These are phyloP conservation scores for Promerops cafer DNA, from an alignment of 2,113 vertebrate species.

Conservation along the genomic window DNA sequence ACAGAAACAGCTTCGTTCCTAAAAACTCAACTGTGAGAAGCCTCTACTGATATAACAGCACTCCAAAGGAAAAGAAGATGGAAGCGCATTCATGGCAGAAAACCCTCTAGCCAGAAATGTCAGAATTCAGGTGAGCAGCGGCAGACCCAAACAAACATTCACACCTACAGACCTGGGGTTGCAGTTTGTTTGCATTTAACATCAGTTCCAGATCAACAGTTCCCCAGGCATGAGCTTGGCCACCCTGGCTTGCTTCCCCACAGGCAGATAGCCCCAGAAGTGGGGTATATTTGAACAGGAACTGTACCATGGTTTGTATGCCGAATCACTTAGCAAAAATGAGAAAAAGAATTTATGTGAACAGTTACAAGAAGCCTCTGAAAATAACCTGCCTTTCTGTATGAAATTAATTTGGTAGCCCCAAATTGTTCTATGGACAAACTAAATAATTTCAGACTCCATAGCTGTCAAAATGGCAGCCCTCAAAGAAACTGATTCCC, in stretches of 20 bases:
- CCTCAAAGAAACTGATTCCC: neutral
- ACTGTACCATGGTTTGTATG: neutral
- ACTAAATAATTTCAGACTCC: neutral
- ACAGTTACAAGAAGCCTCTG: neutral
- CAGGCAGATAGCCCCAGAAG: fast-evolving
- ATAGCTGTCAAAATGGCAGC: neutral
- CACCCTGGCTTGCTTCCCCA: neutral
- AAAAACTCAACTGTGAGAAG: neutral
- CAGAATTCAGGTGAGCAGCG: fast-evolving
- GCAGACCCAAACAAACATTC: neutral
- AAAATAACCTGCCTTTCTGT: neutral
- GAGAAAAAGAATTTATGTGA: neutral
- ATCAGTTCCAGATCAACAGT: fast-evolving
- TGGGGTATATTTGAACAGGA: neutral
- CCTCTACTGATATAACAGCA: neutral
- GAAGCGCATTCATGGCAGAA: neutral
- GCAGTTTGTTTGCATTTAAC: neutral
- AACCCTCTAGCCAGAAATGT: neutral
- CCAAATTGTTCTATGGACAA: neutral
- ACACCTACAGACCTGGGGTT: neutral
- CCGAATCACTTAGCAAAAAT: neutral
- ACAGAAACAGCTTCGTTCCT: neutral
- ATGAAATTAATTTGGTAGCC: neutral
- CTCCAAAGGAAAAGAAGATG: neutral
- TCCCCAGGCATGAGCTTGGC: neutral